These are phyloP conservation scores for Troides oblongomaculatus DNA, from an alignment of 2,888 invertebrate genomes.

Conservation along the genomic window DNA sequence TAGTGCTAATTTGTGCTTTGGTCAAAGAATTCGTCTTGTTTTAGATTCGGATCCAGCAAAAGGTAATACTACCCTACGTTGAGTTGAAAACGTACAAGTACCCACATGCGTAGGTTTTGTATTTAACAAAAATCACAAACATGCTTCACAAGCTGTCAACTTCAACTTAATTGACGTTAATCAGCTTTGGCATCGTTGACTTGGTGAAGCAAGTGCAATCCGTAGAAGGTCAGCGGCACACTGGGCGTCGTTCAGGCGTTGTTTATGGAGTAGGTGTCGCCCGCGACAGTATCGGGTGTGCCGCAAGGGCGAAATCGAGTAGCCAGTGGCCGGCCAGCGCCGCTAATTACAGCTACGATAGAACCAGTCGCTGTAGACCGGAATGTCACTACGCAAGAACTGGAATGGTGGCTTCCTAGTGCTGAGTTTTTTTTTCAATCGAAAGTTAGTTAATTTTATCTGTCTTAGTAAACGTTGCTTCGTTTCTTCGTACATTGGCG, in stretches of 20 bases:
- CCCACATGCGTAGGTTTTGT: too few relatives aligned
- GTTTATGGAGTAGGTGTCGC: constrained; percentile 31
- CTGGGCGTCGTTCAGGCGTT: constrained; percentile 27
- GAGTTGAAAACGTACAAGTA: too few relatives aligned
- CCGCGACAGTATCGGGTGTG: constrained; percentile 16
- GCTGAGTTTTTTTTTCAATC: background rate
- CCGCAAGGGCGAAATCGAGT: constrained; percentile 12
- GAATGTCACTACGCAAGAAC: constrained; percentile 13
- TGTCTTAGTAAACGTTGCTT: background rate
- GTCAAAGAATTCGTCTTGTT: too few relatives aligned
- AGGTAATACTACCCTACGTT: too few relatives aligned
- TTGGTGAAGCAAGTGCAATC: constrained; percentile 9
- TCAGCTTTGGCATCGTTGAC: constrained; percentile 12
- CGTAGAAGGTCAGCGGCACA: constrained; percentile 17
- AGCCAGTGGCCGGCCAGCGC: constrained; percentile 15
- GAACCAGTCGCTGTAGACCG: constrained; percentile 17
- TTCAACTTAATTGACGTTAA: constrained; percentile 4
- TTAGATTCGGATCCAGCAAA: too few relatives aligned
- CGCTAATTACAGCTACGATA: constrained; percentile 19
- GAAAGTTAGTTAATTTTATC: constrained; percentile 5
- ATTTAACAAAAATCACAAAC: too few relatives aligned
- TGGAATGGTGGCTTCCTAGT: background rate
- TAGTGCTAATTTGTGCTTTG: too few relatives aligned
- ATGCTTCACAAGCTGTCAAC: background rate
- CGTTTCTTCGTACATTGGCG: too few relatives aligned